Conservation (phyloP, 1,140 invertebrate genomes). For the Ooceraea biroi region DNA sequence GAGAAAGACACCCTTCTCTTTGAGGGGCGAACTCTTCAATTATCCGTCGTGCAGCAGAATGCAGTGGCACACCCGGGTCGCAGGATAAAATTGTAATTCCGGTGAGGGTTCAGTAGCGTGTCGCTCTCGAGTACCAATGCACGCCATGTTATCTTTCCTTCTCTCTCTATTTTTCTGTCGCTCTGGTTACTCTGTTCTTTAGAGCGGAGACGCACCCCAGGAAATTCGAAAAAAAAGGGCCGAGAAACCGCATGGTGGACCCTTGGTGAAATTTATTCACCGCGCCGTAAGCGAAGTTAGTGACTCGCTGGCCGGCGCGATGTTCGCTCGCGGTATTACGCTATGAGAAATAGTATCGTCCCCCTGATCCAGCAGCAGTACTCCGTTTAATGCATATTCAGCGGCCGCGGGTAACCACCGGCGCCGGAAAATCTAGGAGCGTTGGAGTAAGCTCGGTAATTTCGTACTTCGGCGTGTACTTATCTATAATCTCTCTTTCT, state of each 20-base stretch:
- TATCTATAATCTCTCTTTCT: constrained; percentile 45
- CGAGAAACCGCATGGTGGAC: constrained; percentile 60
- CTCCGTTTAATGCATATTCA: constrained; percentile 69
- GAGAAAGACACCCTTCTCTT: background rate
- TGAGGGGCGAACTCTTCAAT: constrained; percentile 49
- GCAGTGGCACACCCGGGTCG: constrained; percentile 40
- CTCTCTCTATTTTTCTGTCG: background rate
- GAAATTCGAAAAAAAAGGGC: constrained; percentile 75
- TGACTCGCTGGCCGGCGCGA: constrained; percentile 29
- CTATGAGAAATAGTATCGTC: constrained; percentile 61
- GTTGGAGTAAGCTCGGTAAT: constrained; percentile 42
- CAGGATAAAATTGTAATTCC: constrained; percentile 73
- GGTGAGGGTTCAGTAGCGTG: constrained; percentile 70
- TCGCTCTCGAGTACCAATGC: constrained; percentile 54
- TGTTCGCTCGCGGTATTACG: constrained; percentile 45
- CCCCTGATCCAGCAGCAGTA: constrained; percentile 56
- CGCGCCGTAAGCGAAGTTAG: constrained; percentile 67
- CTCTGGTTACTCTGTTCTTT: constrained; percentile 18
- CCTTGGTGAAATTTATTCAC: constrained; percentile 76
- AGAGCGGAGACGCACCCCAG: constrained; percentile 50
- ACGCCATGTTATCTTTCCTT: background rate
- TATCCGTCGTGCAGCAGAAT: constrained; percentile 23
- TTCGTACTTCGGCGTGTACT: constrained; percentile 54
- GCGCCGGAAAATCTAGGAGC: constrained; percentile 42
- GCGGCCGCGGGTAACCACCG: constrained; percentile 7